Conservation (phyloP, 1,140 invertebrate species). For the Pachyrhynchus sulphureomaculatus region DNA sequence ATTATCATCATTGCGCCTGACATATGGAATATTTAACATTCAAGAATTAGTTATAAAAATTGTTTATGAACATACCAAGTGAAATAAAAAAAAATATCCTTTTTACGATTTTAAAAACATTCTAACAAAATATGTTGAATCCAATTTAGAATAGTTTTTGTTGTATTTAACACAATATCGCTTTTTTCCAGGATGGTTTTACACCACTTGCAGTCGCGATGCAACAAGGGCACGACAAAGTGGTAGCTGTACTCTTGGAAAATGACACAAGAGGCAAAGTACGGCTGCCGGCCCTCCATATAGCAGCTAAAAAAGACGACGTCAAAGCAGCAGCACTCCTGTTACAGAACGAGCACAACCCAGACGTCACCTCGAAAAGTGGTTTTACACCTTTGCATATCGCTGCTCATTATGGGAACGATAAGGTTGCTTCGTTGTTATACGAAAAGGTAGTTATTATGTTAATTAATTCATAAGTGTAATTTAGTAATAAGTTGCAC, state of each 20-base stretch:
- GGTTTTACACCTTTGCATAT: conserved; percentile 98
- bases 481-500: no score
- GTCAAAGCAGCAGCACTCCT: conserved; percentile 90
- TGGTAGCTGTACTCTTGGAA: conserved; percentile 94
- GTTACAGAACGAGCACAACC: conserved; percentile 92
- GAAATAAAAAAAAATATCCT: no score
- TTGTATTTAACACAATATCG: no score
- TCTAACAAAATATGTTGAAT: no score
- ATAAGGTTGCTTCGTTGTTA: conserved; percentile 88
- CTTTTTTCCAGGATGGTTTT: conserved; percentile 83
- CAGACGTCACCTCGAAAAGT: conserved; percentile 94
- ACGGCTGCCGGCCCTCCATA: conserved; percentile 85
- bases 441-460: conserved; percentile 63
- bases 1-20: no score
- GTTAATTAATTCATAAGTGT: neutral
- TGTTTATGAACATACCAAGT: no score
- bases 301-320: conserved; percentile 99
- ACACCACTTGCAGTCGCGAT: conserved; percentile 97
- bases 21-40: no score
- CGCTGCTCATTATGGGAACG: conserved; percentile 97
- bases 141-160: no score
- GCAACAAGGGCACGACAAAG: conserved; percentile 98
- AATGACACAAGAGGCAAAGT: conserved; percentile 93
- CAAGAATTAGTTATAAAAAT: no score
- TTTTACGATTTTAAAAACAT: no score